Base-by-base conservation (phyloP, 2,888 invertebrate species). In the Drosophila multiciliata region DNA sequence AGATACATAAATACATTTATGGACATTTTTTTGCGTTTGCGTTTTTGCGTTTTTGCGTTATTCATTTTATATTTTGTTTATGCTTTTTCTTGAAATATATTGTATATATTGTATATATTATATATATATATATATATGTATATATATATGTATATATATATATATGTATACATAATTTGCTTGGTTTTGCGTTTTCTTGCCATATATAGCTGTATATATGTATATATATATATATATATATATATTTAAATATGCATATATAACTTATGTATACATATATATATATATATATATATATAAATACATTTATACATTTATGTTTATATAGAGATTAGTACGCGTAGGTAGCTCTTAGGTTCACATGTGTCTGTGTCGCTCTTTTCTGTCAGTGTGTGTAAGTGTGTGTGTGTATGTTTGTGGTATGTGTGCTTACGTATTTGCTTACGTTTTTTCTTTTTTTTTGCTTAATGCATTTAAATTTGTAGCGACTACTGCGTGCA, bases 1-100 rank as follows among this genome's bases (percentile, higher is more conserved):
- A 87, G 82, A 88, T 89, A 90, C 90, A 90, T 87, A 90, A 90
- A 87, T 86, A 87, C 89, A 90, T 90, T 89, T 89, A 87, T 89
- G 86, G 86, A 87, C 86, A 87, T 87, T 82, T 82, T n/a, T n/a
- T 83, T 71, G 75, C 79, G 59, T 79, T 78, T 77, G 72, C 78
- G 58, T 76, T 63, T 45, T 63, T 45, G 23, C 45, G 45, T 45
- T 45, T 83, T 63, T 45, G 23, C 45, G 45, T 45, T 45, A 45
- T 67, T 67, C 55, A 55, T 40, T 68, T 71, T 38, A 55, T 38
- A 38, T 26, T 15, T 55, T 49, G 26, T 17, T 49, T 49, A 26
- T 49, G 15, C 17, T 54, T 49, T 50, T 63, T 57, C 49, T 70
- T 85, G 82, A 82, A 79, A 87, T 84, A 80, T 87, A 80, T 80